Conservation (phyloP, 2,888 invertebrate genomes). For the Athalia rosae region DNA sequence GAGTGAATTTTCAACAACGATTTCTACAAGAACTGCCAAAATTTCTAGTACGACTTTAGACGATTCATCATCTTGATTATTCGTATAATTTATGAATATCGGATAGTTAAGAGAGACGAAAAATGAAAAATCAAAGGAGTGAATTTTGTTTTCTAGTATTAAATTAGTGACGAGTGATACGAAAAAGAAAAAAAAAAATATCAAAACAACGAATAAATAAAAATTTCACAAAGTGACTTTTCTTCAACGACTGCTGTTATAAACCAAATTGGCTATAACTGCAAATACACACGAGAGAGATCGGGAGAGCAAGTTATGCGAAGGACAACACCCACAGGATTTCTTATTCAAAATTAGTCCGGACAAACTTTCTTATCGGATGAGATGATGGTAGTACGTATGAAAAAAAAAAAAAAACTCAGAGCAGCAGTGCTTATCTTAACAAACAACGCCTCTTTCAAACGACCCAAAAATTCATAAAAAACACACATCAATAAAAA, state of each 20-base stretch:
- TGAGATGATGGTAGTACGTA: constrained; percentile 42
- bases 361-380: constrained; percentile 25
- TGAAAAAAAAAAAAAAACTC: background rate
- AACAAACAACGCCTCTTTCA: constrained; percentile 19
- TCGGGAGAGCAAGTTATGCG: background rate
- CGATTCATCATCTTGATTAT: background rate
- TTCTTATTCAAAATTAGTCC: constrained; percentile 27
- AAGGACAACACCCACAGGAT: constrained; percentile 34
- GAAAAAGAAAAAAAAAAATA: no score
- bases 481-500: background rate
- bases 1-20: constrained; percentile 17
- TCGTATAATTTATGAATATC: no score
- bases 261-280: background rate
- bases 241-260: no score
- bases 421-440: constrained; percentile 22
- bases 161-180: no score
- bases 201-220: no score
- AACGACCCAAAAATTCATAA: background rate
- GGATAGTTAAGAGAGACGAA: no score
- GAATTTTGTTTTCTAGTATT: no score
- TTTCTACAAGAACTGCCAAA: background rate
- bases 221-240: no score
- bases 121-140: no score
- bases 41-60: no score
- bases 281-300: constrained; percentile 2